Conservation (phyloP, 2,113 vertebrate genomes). For the Orientallactaga bullata region DNA sequence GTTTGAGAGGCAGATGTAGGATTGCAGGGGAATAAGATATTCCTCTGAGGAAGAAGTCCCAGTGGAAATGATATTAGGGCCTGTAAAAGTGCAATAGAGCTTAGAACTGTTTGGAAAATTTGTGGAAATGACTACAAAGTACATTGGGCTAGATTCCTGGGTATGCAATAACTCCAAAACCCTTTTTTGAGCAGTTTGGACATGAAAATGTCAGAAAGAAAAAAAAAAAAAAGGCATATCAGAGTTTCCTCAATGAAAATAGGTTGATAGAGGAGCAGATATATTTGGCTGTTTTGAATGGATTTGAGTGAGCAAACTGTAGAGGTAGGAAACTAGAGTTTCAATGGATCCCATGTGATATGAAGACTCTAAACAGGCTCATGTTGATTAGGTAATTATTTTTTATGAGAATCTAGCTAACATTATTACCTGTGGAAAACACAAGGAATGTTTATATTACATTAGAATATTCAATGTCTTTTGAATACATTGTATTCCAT, state of each 20-base stretch:
- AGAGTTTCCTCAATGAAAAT: not conserved
- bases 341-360: not conserved
- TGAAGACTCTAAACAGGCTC: not conserved
- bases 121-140: not conserved
- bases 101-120: not conserved
- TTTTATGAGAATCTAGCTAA: slow-evolving; percentile 1
- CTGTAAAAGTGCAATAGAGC: not conserved
- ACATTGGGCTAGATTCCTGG: not conserved
- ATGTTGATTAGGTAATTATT: not conserved
- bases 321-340: not conserved
- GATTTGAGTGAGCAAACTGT: not conserved
- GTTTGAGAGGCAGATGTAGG: not conserved
- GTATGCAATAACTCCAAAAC: not conserved
- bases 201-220: not conserved
- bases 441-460: not conserved
- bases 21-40: not conserved
- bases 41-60: not conserved
- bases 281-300: not conserved
- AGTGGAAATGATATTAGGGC: not conserved
- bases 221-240: not conserved
- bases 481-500: slow-evolving; percentile 37
- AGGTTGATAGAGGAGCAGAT: not conserved
- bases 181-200: not conserved
- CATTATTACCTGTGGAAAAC: not conserved
- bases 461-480: slow-evolving; percentile 43